These are phyloP conservation scores for Spongia lamella DNA, from an alignment of 37 sponge, comb jelly and placozoan genomes.

Conservation along the genomic window DNA sequence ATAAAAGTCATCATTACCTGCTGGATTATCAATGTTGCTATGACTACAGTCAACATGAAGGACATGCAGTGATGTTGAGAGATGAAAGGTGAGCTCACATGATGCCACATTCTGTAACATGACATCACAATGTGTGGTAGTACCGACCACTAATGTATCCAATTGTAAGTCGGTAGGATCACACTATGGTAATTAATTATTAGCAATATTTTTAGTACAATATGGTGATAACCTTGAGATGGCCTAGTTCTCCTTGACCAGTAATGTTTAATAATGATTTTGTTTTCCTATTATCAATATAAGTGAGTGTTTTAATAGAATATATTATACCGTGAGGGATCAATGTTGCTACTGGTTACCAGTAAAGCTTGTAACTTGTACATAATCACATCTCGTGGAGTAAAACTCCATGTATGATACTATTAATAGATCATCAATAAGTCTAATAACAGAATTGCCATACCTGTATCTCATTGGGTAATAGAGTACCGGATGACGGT, in stretches of 20 bases:
- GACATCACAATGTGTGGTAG: constrained; percentile 9
- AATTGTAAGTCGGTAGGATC: constrained; percentile 44
- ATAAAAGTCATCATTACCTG: too few relatives aligned
- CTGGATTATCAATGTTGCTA: too few relatives aligned
- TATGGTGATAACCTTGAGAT: constrained; percentile 27
- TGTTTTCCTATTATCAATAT: neutral
- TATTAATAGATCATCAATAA: too few relatives aligned
- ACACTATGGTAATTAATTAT: constrained; percentile 28
- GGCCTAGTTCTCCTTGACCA: constrained; percentile 33
- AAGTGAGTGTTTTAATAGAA: too few relatives aligned
- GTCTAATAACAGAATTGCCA: neutral
- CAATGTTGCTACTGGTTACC: too few relatives aligned
- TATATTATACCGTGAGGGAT: too few relatives aligned
- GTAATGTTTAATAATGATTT: constrained; percentile 20
- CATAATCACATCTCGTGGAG: constrained; percentile 26
- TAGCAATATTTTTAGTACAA: too few relatives aligned
- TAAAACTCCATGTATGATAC: constrained; percentile 60
- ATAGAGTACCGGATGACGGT: constrained; percentile 36
- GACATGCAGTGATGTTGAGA: too few relatives aligned
- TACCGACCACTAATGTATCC: constrained; percentile 70
- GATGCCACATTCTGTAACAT: too few relatives aligned
- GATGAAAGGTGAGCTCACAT: too few relatives aligned
- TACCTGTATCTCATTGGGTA: constrained; percentile 70
- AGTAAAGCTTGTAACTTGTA: too few relatives aligned
- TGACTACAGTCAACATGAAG: too few relatives aligned